Evolutionary conservation across 1,140 invertebrate genomes (phyloP).

Genomic region (Mesaphorura yosii): DNA sequence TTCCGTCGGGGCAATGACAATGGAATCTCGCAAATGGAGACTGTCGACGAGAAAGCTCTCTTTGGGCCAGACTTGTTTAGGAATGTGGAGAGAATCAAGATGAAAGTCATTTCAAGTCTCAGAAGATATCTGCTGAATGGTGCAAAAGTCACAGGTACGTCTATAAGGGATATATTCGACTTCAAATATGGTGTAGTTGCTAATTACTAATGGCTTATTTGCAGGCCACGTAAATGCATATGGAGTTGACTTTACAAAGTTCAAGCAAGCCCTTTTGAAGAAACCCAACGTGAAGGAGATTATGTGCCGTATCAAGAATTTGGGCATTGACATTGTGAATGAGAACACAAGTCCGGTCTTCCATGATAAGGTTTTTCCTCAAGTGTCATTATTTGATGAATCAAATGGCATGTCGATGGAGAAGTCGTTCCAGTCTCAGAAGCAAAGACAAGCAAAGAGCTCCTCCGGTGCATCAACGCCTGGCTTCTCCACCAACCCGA

Average conservation of each 20-base stretch:
- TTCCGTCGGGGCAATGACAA: background rate
- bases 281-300: slow-evolving; percentile 19
- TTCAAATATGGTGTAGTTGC: background rate
- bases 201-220: background rate
- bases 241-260: slow-evolving; percentile 25
- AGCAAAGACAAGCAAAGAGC: no score
- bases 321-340: slow-evolving; percentile 18
- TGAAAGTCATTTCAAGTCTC: slow-evolving; percentile 25
- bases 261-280: slow-evolving; percentile 17
- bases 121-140: slow-evolving; percentile 24
- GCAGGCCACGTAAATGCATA: slow-evolving; percentile 30
- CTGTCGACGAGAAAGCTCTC: slow-evolving; percentile 20
- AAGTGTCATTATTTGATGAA: slow-evolving; percentile 18
- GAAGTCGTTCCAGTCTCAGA: no score
- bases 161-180: background rate
- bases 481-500: background rate
- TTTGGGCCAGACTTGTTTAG: slow-evolving; percentile 11
- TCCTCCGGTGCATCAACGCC: no score
- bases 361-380: slow-evolving; percentile 20
- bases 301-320: slow-evolving; percentile 23
- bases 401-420: no score
- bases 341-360: slow-evolving; percentile 16
- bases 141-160: slow-evolving; percentile 24
- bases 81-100: slow-evolving; percentile 22
- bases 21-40: background rate